These are phyloP conservation scores for Anoncus sp. DNA, from an alignment of 2,888 invertebrate genomes.

Conservation along the genomic window DNA sequence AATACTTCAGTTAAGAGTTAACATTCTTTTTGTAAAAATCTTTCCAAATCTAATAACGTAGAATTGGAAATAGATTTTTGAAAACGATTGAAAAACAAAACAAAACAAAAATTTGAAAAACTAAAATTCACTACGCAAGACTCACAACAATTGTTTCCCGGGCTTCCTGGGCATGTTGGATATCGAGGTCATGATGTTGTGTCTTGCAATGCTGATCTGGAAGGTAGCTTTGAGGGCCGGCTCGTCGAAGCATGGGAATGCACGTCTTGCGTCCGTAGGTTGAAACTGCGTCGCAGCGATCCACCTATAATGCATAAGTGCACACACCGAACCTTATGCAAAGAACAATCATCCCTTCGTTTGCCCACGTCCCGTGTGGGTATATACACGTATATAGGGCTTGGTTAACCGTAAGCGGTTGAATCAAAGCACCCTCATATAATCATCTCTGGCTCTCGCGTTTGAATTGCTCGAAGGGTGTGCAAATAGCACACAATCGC, in stretches of 20 bases:
- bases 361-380: constrained; percentile 42
- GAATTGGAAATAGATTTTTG: too few relatives aligned
- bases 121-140: constrained; percentile 59
- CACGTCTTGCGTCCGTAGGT: constrained; percentile 91
- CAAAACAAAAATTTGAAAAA: background rate
- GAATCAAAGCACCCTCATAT: constrained; percentile 40
- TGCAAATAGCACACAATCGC: constrained; percentile 42
- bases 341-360: constrained; percentile 59
- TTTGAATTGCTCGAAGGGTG: constrained; percentile 12
- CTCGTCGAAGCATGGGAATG: constrained; percentile 95
- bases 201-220: constrained; percentile 90
- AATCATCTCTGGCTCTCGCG: background rate
- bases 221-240: constrained; percentile 93
- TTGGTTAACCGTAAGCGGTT: constrained; percentile 50
- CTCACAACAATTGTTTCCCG: constrained; percentile 85
- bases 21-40: too few relatives aligned
- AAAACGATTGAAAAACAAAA: too few relatives aligned
- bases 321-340: constrained; percentile 48
- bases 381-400: constrained; percentile 14
- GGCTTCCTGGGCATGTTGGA: constrained; percentile 90
- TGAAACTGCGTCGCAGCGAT: constrained; percentile 93
- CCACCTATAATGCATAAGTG: constrained; percentile 86
- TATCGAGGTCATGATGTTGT: constrained; percentile 89
- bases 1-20: too few relatives aligned
- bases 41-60: background rate